Base-by-base conservation (phyloP, 2,797 vertebrate species). In the Vultur gryphus region DNA sequence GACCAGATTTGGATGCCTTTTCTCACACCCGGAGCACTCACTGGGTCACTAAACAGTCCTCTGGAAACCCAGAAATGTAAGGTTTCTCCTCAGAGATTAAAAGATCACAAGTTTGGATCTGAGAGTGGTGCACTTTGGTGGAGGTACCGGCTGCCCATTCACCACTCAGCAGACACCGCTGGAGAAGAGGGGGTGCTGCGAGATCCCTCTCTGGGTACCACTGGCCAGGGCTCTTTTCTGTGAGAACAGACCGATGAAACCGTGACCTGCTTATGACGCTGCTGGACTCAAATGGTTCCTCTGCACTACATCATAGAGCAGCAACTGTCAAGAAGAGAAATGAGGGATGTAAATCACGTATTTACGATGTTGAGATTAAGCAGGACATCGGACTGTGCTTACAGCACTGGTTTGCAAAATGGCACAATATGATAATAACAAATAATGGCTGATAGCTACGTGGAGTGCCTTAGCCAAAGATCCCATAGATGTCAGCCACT, bases 301-400 rank as follows among this genome's bases (percentile, higher is more conserved):
- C 35, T 37, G 41, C 25, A 33, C 16, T 16, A 43, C n/a, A 9
- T 13, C 54, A 37, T 3, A 13, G 13, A 78, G 35, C 3, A 23
- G 23, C 41, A 78, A 20, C 37, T 19, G 43, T 33, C 66, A 61
- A 5, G 46, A 61, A 19, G 43, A 51, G 35, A 33, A 44, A 19
- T 1, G 4, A 46, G 5, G 24, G 29, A 19, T 8, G 9, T 9
- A 39, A 44, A 44, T 6, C 26, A 23, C 3, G 0, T 25, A 59
- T 29, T 72, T 29, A 43, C 4, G 19, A 24, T 7, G 52, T 2
- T 13, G 15, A 20, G 19, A 48, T 33, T 7, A 54, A 33, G 35
- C 1, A 25, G 8, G 44, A 48, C 7, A 14, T 37, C 3, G 4
- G 11, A 21, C 31, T n/a, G 58, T 7, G 35, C n/a, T 46, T 65